Conservation (phyloP, 2,113 vertebrate species). For the Mus pahari region DNA sequence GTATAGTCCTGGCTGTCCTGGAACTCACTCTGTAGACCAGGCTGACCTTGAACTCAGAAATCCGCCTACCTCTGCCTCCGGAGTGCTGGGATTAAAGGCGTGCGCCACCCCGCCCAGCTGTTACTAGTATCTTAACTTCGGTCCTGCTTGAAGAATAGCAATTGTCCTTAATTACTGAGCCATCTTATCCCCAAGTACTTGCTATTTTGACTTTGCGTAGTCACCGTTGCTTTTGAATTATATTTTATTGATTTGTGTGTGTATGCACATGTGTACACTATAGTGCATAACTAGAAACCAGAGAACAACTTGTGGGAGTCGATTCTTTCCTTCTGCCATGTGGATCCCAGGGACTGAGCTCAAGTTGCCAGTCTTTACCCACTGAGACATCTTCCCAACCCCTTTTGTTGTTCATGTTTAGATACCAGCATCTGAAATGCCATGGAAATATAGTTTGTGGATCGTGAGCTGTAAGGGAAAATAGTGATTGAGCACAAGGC, state of each 20-base stretch:
- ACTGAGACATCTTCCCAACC: neutral
- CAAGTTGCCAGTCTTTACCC: neutral
- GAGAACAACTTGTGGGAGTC: neutral
- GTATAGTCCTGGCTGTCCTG: no score
- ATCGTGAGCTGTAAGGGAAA: neutral
- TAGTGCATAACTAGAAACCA: neutral
- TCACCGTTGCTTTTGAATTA: neutral
- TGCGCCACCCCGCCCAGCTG: no score
- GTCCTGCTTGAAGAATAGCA: neutral
- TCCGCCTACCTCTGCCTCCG: no score
- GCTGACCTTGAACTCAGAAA: no score
- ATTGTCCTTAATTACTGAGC: neutral
- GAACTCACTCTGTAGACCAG: no score
- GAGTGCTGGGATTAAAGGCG: no score
- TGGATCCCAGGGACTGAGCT: neutral
- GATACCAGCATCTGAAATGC: conserved; percentile 42
- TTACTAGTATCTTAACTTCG: neutral
- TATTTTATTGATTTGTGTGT: neutral
- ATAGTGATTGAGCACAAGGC: neutral
- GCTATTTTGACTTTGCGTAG: neutral
- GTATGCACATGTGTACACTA: no score
- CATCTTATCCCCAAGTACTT: neutral
- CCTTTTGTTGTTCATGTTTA: neutral
- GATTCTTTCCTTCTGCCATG: neutral
- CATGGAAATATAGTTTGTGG: neutral